Evolutionary conservation across 2,797 vertebrate genomes (phyloP), one percentile per base, ranked within the genome.

Genomic region (Vireo griseus): DNA sequence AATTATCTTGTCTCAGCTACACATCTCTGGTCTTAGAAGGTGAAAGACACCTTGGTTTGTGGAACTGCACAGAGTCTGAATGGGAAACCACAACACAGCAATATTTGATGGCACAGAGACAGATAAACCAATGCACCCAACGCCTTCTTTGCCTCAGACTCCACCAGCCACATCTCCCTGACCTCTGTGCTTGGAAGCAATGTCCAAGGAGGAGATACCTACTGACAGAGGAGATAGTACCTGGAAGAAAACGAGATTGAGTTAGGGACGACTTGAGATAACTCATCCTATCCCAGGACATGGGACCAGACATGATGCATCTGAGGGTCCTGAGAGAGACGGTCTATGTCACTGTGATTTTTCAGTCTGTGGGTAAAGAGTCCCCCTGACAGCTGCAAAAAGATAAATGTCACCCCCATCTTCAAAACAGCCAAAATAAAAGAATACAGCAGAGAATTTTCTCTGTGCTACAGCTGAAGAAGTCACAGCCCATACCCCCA

Each of bases 231-330:
- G 47, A 47, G 47, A 25, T 14, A 48, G 25, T 16, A 50, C 22
- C 16, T 58, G 9, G 39, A 84, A 61, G 33, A 67, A 78, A 19
- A 25, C 3, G 29, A 15, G 10, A 62, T 1, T 4, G 13, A 90
- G 24, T 35, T 57, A 29, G 12, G 26, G 24, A 66, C 50, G 21
- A 59, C 35, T 55, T 63, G 39, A 83, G 29, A 89, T n/a, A 91
- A 52, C 11, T 45, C 13, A 21, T 69, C 28, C 63, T 55, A 11
- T 10, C 47, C 3, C 57, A 74, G 42, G 17, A 45, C 61, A 65
- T 1, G 8, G 40, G 18, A 84, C 16, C 31, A 71, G 33, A 48
- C 8, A 39, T 0, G 0, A 7, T 86, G 31, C 1, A 1, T 74
- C 57, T 76, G 45, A 55, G 26, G 4, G 7, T 20, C 4, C 45